Base-by-base conservation (phyloP, 2,797 vertebrate genomes). In the Columba guinea region DNA sequence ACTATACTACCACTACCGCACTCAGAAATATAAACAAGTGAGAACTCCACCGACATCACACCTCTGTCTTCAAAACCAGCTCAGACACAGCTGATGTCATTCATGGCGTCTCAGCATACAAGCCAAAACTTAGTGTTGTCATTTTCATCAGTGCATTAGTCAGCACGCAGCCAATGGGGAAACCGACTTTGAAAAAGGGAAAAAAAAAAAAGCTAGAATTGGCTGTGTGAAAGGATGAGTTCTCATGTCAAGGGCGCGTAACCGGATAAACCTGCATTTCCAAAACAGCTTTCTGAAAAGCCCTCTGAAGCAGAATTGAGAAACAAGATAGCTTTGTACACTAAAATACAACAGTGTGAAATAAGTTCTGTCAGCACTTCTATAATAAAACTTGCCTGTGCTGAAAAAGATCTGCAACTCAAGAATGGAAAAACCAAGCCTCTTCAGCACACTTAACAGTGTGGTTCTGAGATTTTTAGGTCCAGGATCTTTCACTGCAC, bases 241-340 rank as follows among this genome's bases (percentile, higher is more conserved):
- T 63, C 80, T 70, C 73, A 26, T 20, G 26, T 80, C 68, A 92
- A 91, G 92, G 93, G 86, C 0, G 2, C 51, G 90, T 93, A 95
- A 95, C 94, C 77, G 89, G 96, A 97, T 93, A 97, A 95, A 97
- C 96, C 96, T 95, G 95, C 89, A 93, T 83, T 96, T 97, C 93
- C 90, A 95, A 90, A 92, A 51, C 10, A 79, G 77, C 92, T 73
- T 90, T 93, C 92, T 73, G 59, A 89, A 93, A 91, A 94, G 67
- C 77, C 79, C 82, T 63, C 74, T 89, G 81, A 94, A 89, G 90
- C 74, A 84, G 80, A 94, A 94, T 35, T 94, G 88, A 77, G 96
- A 95, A 96, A 95, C 56, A 53, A 65, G 84, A 97, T 84, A 85
- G 84, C 81, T 96, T 82, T 87, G 75, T 90, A 84, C 53, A 56